These are phyloP conservation scores for Eilema griseolum DNA, from an alignment of 2,888 invertebrate genomes.

Conservation along the genomic window DNA sequence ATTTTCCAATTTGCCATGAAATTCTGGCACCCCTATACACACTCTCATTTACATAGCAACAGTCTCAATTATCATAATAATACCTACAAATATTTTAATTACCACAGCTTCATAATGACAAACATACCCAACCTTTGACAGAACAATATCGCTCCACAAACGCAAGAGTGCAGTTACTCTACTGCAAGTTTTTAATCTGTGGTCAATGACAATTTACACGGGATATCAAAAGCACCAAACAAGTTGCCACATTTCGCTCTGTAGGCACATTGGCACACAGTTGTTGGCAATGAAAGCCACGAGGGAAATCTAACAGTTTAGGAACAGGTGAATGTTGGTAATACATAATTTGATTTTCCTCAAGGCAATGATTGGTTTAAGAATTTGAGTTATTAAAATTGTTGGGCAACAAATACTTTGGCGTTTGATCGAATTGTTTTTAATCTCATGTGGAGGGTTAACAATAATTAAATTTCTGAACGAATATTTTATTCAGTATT, in stretches of 20 bases:
- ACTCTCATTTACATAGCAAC: no score
- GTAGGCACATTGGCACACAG: slow-evolving; percentile 10
- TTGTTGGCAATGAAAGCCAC: slow-evolving; percentile 34
- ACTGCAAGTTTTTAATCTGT: slow-evolving; percentile 11
- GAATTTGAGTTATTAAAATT: slow-evolving; percentile 18
- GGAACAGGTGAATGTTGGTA: slow-evolving; percentile 38
- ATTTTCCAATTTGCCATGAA: no score
- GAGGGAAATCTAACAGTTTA: slow-evolving; percentile 50
- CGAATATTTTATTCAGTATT: not conserved
- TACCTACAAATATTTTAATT: not conserved
- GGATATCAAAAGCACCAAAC: slow-evolving; percentile 30
- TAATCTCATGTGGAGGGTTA: not conserved
- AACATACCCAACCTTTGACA: not conserved
- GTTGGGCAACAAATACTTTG: slow-evolving; percentile 1
- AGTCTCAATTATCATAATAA: no score
- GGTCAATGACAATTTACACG: slow-evolving; percentile 13
- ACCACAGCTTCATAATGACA: not conserved
- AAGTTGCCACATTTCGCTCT: slow-evolving; percentile 13
- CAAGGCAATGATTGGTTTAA: slow-evolving; percentile 28
- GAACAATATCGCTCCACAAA: not conserved
- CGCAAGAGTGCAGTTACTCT: not conserved
- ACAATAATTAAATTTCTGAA: not conserved
- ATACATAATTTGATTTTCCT: slow-evolving; percentile 44
- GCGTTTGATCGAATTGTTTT: slow-evolving; percentile 10
- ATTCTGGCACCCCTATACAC: no score